Percentiles rank a stretch among this genome's conserved stretches.
phyloP scores from a whole-genome alignment of 92 coral and sea anemone species.

The Heliopora coerulea region DNA sequence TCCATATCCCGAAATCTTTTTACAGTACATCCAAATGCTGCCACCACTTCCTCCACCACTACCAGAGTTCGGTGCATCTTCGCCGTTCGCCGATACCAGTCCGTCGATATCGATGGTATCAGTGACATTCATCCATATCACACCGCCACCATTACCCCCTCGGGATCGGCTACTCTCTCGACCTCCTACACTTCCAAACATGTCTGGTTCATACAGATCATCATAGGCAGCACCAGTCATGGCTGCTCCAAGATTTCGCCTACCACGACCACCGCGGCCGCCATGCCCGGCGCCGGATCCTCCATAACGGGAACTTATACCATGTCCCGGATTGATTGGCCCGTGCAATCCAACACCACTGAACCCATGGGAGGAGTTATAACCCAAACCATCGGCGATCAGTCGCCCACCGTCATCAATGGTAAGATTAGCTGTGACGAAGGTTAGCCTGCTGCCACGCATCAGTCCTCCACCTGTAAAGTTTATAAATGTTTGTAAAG shows the following conservation, averaged over 20 bases:
- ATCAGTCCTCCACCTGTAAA: constrained; percentile 90
- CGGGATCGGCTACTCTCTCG: constrained; percentile 41
- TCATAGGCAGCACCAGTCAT: constrained; percentile 82
- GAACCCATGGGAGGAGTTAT: constrained; percentile 81
- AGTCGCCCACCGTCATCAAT: constrained; percentile 90
- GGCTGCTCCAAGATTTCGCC: constrained; percentile 61
- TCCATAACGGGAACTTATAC: constrained; percentile 60
- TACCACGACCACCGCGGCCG: constrained; percentile 97
- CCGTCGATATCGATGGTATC: constrained; percentile 89
- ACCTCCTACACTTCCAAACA: constrained; percentile 91
- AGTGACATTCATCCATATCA: constrained; percentile 96
- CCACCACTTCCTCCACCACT: constrained; percentile 99
- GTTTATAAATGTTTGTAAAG: no score
- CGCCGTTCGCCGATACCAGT: constrained; percentile 87
- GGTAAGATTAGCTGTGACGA: constrained; percentile 81
- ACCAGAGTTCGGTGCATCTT: constrained; percentile 54
- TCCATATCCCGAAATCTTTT: constrained; percentile 84
- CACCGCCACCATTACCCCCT: constrained; percentile 94
- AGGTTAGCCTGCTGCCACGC: constrained; percentile 81
- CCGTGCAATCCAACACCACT: constrained; percentile 77
- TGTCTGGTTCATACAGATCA: constrained; percentile 83
- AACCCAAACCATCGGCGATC: constrained; percentile 86
- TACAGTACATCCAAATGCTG: constrained; percentile 96
- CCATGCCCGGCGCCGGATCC: constrained; percentile 99
- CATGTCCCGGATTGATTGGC: constrained; percentile 81